Percentiles rank a stretch among this genome's conserved stretches.
Evolutionary conservation across 2,888 invertebrate genomes (phyloP).

Genomic region (Cheiracanthium punctorium): DNA sequence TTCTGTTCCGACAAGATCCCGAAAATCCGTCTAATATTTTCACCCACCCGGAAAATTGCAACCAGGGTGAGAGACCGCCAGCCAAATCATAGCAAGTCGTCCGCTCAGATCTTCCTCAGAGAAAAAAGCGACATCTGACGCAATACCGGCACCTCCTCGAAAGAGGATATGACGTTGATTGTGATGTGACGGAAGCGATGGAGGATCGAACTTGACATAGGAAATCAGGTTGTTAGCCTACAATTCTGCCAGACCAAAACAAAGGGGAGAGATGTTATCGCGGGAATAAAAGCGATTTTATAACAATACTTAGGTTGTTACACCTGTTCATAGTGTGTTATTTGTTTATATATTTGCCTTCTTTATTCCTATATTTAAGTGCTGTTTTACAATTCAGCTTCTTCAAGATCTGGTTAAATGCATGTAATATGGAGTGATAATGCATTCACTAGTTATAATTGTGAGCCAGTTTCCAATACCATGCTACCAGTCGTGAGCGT

Average conservation of each 20-base stretch:
- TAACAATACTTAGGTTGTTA: too few relatives aligned
- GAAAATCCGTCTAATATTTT: not conserved
- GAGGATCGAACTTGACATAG: not conserved
- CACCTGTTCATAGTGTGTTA: too few relatives aligned
- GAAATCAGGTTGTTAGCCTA: slow-evolving; percentile 25
- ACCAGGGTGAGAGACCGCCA: slow-evolving; percentile 18
- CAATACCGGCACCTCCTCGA: not conserved
- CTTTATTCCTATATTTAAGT: too few relatives aligned
- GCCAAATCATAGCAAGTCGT: not conserved
- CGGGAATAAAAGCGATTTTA: slow-evolving; percentile 19
- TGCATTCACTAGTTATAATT: too few relatives aligned
- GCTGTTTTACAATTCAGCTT: too few relatives aligned
- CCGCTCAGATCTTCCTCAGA: not conserved
- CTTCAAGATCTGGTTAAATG: too few relatives aligned
- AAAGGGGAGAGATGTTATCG: not conserved
- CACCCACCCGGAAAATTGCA: slow-evolving; percentile 28
- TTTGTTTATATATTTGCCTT: too few relatives aligned
- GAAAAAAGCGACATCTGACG: not conserved
- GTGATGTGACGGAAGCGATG: slow-evolving; percentile 20
- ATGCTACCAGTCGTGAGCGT: too few relatives aligned
- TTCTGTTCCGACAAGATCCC: not conserved
- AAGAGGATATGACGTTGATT: slow-evolving; percentile 12
- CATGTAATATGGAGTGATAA: too few relatives aligned
- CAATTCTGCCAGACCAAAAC: not conserved
- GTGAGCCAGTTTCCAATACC: too few relatives aligned